Percentiles rank a stretch among this genome's conserved stretches.
Evolutionary conservation across 2,888 invertebrate genomes (phyloP).

Genomic region (Zonitis immaculata): DNA sequence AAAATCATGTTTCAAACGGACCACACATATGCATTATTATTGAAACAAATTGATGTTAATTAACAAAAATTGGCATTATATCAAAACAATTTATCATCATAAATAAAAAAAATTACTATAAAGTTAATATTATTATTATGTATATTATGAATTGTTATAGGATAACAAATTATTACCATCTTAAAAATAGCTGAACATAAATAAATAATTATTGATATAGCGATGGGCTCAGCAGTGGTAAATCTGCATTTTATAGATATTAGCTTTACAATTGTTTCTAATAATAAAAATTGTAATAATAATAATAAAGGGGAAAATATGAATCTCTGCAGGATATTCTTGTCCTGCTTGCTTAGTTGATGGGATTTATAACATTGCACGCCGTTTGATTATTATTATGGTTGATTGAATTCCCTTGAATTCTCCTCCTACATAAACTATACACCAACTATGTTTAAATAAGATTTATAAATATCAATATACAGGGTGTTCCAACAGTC

Average conservation of each 20-base stretch:
- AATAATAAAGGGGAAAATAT: not conserved
- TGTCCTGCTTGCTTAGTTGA: not conserved
- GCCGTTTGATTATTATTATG: not conserved
- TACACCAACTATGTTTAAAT: too few species aligned
- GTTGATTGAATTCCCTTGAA: not conserved
- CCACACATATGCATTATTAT: constrained; percentile 19
- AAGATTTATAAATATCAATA: too few species aligned
- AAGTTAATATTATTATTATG: not conserved
- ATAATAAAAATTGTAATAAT: too few species aligned
- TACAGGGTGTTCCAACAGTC: too few species aligned
- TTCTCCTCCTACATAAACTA: not conserved
- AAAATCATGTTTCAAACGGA: too few species aligned
- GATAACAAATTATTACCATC: not conserved
- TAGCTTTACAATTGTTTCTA: too few species aligned
- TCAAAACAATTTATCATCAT: not conserved
- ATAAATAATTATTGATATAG: not conserved
- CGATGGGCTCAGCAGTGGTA: not conserved
- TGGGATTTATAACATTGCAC: not conserved
- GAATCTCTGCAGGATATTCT: not conserved
- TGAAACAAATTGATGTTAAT: constrained; percentile 17
- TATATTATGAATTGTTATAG: too few species aligned
- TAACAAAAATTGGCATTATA: constrained; percentile 8
- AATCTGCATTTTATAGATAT: not conserved
- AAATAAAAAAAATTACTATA: not conserved
- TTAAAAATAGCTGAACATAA: not conserved